Conservation (phyloP, 2,113 vertebrate species). For the Petromus typicus region DNA sequence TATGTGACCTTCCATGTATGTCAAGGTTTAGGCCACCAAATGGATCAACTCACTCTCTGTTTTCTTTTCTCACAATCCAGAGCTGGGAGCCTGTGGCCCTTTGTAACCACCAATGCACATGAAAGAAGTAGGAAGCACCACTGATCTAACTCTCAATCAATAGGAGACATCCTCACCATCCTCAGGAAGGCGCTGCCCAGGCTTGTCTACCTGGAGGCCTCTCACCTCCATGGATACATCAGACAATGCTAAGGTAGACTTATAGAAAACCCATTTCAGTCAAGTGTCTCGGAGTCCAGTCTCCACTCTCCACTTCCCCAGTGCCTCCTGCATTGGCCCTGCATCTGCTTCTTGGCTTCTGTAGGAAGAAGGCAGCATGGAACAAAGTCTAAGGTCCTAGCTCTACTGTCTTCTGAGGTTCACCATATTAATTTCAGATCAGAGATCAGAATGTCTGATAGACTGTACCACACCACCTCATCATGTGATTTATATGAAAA, state of each 20-base stretch:
- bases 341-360: background rate
- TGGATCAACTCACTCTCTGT: background rate
- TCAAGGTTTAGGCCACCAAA: background rate
- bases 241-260: background rate
- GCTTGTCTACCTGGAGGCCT: background rate
- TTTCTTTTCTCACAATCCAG: background rate
- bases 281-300: background rate
- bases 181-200: background rate
- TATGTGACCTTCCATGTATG: background rate
- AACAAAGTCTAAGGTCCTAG: background rate
- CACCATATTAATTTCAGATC: slow-evolving; percentile 33
- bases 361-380: background rate
- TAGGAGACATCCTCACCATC: background rate
- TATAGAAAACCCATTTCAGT: background rate
- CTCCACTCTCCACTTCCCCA: background rate
- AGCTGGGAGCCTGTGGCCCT: background rate
- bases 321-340: background rate
- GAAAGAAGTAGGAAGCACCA: background rate
- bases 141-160: background rate
- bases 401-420: background rate
- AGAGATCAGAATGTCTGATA: background rate
- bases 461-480: background rate
- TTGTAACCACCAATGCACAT: background rate
- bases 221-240: background rate
- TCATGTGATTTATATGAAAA: background rate